Conservation (phyloP, 2,888 invertebrate species). For the Tenthredo livida region DNA sequence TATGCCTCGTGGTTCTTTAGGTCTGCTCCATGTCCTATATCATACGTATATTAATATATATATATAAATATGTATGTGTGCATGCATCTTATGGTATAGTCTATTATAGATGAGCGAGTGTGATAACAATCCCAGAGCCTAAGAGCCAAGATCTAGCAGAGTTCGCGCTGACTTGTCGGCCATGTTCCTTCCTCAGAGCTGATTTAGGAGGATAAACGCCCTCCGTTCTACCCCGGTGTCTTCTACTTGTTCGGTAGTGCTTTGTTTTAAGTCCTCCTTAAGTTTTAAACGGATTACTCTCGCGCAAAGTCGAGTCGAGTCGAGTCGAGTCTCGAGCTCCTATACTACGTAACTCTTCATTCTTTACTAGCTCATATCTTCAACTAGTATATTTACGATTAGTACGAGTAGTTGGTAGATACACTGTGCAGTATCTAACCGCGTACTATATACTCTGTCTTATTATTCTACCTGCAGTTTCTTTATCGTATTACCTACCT, state of each 20-base stretch:
- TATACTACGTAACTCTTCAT: not conserved
- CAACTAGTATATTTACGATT: constrained; percentile 1
- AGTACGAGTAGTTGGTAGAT: not conserved
- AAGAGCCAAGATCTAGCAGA: constrained; percentile 28
- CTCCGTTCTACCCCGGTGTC: constrained; percentile 10
- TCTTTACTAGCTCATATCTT: not conserved
- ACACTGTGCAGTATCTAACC: not conserved
- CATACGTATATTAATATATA: not conserved
- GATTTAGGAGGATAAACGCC: constrained; percentile 48
- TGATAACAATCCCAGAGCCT: constrained; percentile 20
- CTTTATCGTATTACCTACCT: too few species aligned
- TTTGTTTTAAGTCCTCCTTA: constrained; percentile 45
- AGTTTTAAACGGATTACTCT: constrained; percentile 27
- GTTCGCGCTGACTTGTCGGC: constrained; percentile 48
- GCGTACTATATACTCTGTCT: not conserved
- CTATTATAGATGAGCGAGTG: constrained; percentile 40
- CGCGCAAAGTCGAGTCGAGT: not conserved
- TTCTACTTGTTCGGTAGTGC: constrained; percentile 45
- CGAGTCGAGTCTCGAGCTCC: not conserved
- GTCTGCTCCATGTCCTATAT: not conserved
- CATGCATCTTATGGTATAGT: constrained; percentile 7
- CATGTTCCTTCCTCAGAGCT: constrained; percentile 48
- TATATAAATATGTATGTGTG: not conserved
- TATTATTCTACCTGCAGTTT: not conserved
- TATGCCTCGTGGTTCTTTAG: not conserved